phyloP scores from a whole-genome alignment of 2,113 vertebrate genomes.

The Hypomesus transpacificus region DNA sequence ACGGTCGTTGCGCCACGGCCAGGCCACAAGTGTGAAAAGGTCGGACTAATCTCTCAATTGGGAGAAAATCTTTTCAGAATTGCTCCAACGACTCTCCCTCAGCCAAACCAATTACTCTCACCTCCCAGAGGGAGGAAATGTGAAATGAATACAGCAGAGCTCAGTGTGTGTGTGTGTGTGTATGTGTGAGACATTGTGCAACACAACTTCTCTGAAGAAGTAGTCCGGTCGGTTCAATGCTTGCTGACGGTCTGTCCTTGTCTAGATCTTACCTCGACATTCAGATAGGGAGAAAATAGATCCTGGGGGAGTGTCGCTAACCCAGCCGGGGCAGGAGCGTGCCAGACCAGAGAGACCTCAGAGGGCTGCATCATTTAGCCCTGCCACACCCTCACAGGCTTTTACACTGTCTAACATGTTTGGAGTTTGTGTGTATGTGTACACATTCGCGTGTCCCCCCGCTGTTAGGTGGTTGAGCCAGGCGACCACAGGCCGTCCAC shows the following conservation, averaged over 20 bases:
- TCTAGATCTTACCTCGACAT: conserved; percentile 39
- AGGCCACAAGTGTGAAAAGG: neutral
- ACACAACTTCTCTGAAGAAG: too few relatives aligned
- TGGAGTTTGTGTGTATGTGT: conserved; percentile 45
- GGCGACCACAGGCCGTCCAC: conserved; percentile 32
- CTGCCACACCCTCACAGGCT: conserved; percentile 36
- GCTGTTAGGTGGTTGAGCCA: conserved; percentile 32
- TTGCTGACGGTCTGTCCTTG: neutral
- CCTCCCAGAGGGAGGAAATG: neutral
- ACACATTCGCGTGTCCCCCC: conserved; percentile 16
- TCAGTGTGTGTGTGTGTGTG: conserved; percentile 20
- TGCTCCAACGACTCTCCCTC: conserved; percentile 10
- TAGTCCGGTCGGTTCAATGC: neutral
- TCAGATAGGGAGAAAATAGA: conserved; percentile 48
- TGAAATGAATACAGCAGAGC: conserved; percentile 11
- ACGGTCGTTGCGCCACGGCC: neutral
- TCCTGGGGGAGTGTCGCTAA: conserved; percentile 16
- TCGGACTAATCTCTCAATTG: neutral
- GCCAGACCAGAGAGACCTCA: conserved; percentile 58
- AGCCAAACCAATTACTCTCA: conserved; percentile 22
- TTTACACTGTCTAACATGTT: conserved; percentile 36
- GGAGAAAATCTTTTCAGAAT: conserved; percentile 1
- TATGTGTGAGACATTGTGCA: conserved; percentile 2
- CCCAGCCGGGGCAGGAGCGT: conserved; percentile 23
- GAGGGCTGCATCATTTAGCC: conserved; percentile 47